These are phyloP conservation scores for Chrysolina americana DNA, from an alignment of 2,888 invertebrate genomes.

Conservation along the genomic window DNA sequence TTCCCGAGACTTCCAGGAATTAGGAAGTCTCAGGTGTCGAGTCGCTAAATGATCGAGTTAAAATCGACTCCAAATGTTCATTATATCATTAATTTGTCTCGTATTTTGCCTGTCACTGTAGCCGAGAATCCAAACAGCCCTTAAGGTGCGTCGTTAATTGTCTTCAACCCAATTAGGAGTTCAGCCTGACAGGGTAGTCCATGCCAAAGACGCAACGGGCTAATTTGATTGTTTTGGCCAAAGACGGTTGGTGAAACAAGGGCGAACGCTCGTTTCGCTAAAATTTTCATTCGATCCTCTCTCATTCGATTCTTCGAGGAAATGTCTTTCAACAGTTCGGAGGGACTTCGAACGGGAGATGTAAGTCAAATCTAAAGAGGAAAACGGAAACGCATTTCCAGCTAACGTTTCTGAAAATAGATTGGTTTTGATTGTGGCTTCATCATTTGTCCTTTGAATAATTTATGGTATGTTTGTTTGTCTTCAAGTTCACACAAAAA, in stretches of 20 bases:
- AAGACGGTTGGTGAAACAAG: background rate
- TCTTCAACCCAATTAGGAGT: constrained; percentile 52
- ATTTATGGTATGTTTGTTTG: background rate
- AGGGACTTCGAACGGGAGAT: background rate
- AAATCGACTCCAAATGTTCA: constrained; percentile 31
- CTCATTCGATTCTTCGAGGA: background rate
- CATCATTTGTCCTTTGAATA: background rate
- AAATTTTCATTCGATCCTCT: background rate
- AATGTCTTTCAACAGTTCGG: constrained; percentile 1
- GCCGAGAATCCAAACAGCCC: constrained; percentile 29
- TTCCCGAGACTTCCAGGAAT: background rate
- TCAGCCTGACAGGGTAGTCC: constrained; percentile 20
- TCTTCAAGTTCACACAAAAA: no score
- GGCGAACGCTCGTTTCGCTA: background rate
- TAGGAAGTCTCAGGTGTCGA: constrained; percentile 26
- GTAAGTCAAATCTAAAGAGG: constrained; percentile 3
- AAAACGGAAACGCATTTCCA: background rate
- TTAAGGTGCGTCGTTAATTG: constrained; percentile 47
- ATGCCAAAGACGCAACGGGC: constrained; percentile 11
- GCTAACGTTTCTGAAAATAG: background rate
- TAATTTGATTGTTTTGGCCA: constrained; percentile 21
- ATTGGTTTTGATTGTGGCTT: background rate
- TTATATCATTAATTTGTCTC: constrained; percentile 40
- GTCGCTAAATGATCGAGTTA: constrained; percentile 25
- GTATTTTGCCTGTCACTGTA: constrained; percentile 35